These are phyloP conservation scores for Plusia festucae DNA, from an alignment of 2,888 invertebrate genomes.

Conservation along the genomic window DNA sequence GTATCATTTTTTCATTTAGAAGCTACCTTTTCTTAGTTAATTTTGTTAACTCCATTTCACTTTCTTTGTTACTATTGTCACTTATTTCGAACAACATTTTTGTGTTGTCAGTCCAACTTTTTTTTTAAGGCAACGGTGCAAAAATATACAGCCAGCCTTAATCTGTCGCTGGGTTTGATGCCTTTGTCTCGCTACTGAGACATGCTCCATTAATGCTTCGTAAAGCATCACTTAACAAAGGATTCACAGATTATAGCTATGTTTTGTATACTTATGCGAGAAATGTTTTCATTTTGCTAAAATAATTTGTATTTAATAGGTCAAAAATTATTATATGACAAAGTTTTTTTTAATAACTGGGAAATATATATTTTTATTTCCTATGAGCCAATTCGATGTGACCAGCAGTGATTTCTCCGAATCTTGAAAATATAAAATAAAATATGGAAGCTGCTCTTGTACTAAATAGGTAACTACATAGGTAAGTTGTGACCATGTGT, in stretches of 20 bases:
- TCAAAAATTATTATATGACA: too few species aligned
- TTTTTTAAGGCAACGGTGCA: conserved; percentile 46
- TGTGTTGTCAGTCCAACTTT: conserved; percentile 20
- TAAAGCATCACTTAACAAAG: conserved; percentile 63
- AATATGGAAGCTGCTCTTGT: neutral
- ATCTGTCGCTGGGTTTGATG: conserved; percentile 67
- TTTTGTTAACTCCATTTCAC: neutral
- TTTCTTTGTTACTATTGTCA: too few species aligned
- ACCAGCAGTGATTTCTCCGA: too few species aligned
- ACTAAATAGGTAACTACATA: too few species aligned
- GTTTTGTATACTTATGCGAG: conserved; percentile 39
- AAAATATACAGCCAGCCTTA: conserved; percentile 53
- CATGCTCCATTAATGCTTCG: conserved; percentile 60
- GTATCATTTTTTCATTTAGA: neutral
- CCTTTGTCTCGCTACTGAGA: conserved; percentile 61
- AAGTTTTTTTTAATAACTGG: too few species aligned
- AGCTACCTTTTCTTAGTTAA: neutral
- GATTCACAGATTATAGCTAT: conserved; percentile 52
- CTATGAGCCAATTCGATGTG: neutral
- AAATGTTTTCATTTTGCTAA: conserved; percentile 32
- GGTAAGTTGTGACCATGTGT: neutral
- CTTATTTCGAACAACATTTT: neutral
- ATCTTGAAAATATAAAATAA: neutral
- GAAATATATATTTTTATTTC: neutral
- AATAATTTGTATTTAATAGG: conserved; percentile 5